Percentiles rank a stretch among this genome's conserved stretches.
Conservation (phyloP, 2,113 vertebrate species). For the Sturnira hondurensis region DNA sequence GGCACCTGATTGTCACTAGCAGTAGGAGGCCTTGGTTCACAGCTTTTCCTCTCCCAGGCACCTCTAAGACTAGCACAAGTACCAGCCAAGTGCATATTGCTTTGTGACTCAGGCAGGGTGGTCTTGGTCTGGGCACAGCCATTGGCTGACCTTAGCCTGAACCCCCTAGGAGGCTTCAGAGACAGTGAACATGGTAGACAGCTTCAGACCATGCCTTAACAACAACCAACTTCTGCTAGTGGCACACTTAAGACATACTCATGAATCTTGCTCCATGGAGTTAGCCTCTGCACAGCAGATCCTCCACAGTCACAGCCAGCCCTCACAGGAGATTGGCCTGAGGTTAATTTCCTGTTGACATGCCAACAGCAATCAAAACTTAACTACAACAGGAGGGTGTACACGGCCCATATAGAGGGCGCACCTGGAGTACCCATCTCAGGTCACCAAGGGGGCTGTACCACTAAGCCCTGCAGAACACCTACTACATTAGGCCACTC, state of each 20-base stretch:
- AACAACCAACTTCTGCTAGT: background rate
- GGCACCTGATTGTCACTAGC: no score
- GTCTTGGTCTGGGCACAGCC: background rate
- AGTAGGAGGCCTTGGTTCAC: background rate
- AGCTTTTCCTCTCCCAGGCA: background rate
- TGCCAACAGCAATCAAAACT: background rate
- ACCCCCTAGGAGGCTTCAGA: background rate
- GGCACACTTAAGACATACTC: no score
- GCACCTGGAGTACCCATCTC: background rate
- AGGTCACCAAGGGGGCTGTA: background rate
- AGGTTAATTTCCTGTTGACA: background rate
- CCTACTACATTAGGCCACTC: background rate
- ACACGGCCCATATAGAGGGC: background rate
- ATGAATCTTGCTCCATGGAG: background rate
- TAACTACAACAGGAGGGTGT: background rate
- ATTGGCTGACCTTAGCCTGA: background rate
- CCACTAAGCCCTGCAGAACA: background rate
- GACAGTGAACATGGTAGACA: background rate
- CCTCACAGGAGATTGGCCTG: background rate
- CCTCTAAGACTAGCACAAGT: background rate
- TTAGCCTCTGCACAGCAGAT: background rate
- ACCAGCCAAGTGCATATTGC: background rate
- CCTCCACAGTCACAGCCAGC: background rate
- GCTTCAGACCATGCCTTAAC: background rate
- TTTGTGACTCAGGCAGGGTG: background rate